phyloP scores from a whole-genome alignment of 30 jellyfish, hydroid and myxozoan genomes.

The Aurelia coerulea region DNA sequence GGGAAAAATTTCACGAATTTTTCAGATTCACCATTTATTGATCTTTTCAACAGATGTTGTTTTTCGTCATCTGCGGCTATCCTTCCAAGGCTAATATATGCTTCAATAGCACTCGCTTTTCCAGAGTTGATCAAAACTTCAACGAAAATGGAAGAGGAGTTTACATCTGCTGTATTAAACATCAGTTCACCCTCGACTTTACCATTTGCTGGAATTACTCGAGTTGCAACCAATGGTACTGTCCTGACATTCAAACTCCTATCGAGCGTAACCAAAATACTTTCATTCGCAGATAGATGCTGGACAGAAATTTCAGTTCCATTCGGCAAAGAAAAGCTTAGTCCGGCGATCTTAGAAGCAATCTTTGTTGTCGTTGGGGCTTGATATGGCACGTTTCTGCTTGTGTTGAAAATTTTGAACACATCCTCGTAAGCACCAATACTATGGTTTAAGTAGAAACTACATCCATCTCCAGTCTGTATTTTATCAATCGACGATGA shows the following conservation, averaged over 20 bases:
- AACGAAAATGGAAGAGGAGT: constrained; percentile 7
- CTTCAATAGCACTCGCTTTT: not conserved
- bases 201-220: constrained; percentile 10
- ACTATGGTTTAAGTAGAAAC: constrained; percentile 9
- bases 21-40: constrained; percentile 9
- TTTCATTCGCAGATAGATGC: constrained; percentile 32
- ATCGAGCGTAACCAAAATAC: constrained; percentile 31
- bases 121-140: constrained; percentile 22
- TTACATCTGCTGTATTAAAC: not conserved
- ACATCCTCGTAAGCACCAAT: constrained; percentile 24
- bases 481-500: constrained; percentile 1
- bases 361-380: not conserved
- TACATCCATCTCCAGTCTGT: constrained; percentile 48
- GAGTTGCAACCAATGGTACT: not conserved
- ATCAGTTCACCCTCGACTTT: constrained; percentile 53
- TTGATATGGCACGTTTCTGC: constrained; percentile 23
- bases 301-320: constrained; percentile 49
- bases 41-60: constrained; percentile 1
- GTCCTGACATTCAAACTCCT: constrained; percentile 1
- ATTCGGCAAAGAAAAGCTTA: constrained; percentile 36
- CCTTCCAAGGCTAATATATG: not conserved
- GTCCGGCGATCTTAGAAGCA: constrained; percentile 48
- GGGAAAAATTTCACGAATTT: constrained; percentile 18
- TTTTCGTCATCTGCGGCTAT: constrained; percentile 1
- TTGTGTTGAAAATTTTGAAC: constrained; percentile 56